Base-by-base conservation (phyloP, 1,140 invertebrate genomes). In the Macrobrachium nipponense region DNA sequence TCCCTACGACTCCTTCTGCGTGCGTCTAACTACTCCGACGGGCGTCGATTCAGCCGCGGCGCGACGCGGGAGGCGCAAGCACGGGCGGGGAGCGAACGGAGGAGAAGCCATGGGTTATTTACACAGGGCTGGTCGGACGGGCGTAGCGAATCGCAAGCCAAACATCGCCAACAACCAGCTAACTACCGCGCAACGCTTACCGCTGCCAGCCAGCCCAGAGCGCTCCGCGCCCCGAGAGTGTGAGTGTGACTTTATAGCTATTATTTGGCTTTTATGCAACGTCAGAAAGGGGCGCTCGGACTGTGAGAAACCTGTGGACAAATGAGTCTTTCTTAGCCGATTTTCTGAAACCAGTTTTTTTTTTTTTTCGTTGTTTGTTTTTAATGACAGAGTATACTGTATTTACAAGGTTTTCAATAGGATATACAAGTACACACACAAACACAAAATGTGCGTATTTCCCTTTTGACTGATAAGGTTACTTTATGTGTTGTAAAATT, bases 151-250 rank as follows among this genome's bases (percentile, higher is more conserved):
- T 82, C 72, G 81, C 59, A 15, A 60, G 70, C 44, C 72, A 82
- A 82, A 82, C 72, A 82, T 36, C 4, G 72, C 72, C 81, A 82
- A 82, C 81, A 64, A 75, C 66, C 72, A 70, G 81, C 81, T 72
- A 82, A 82, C 81, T 82, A 82, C 81, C 81, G 59, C 81, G 27
- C 27, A 60, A 8, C 81, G 51, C 62, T 36, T 18, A 12, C 36
- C 17, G 15, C n/a, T 10, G 20, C 58, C 60, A 62, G n/a, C 10
- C 51, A 11, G 44, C 58, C 75, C n/a, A 2, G 12, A 43, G 10
- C 12, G n/a, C 43, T 8, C 12, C 58, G 43, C n/a, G 20, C 8
- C 58, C 51, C 59, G 36, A 23, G 80, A 58, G 51, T 70, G 27
- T 58, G 79, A 58, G 62, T 81, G 80, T 59, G 80, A 73, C 51